phyloP scores from a whole-genome alignment of 2,888 invertebrate genomes.

The Pardosa pseudoannulata region DNA sequence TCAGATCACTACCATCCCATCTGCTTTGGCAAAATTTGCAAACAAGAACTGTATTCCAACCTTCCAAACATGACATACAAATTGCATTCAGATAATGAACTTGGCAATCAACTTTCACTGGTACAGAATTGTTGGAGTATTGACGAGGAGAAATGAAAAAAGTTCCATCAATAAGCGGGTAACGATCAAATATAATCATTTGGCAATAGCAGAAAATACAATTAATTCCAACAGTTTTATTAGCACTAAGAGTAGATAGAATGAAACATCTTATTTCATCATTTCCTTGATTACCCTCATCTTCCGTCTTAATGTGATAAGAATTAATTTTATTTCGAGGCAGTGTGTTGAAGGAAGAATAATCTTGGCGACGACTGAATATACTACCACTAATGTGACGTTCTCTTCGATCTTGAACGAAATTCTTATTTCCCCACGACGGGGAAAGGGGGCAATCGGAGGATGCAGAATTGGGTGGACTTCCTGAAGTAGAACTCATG shows the following conservation, averaged over 20 bases:
- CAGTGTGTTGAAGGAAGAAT: slow-evolving; percentile 94
- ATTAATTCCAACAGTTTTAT: slow-evolving; percentile 89
- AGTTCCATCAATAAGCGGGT: slow-evolving; percentile 97
- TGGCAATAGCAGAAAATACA: slow-evolving; percentile 93
- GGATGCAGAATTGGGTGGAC: slow-evolving; percentile 73
- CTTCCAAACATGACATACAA: slow-evolving; percentile 95
- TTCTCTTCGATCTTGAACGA: slow-evolving; percentile 68
- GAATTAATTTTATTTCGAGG: slow-evolving; percentile 98
- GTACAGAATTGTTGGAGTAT: slow-evolving; percentile 90
- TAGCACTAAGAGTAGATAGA: slow-evolving; percentile 93
- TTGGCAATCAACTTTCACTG: slow-evolving; percentile 93
- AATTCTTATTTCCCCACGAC: slow-evolving; percentile 78
- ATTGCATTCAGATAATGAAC: slow-evolving; percentile 91
- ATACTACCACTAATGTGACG: slow-evolving; percentile 81
- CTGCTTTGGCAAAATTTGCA: slow-evolving; percentile 90
- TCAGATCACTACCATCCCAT: slow-evolving; percentile 95
- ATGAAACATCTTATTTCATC: slow-evolving; percentile 98
- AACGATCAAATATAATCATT: slow-evolving; percentile 95
- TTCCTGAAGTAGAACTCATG: slow-evolving; percentile 85
- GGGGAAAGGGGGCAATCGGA: slow-evolving; percentile 82
- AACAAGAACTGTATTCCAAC: slow-evolving; percentile 83
- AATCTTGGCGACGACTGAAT: slow-evolving; percentile 94
- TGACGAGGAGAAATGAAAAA: slow-evolving; percentile 97
- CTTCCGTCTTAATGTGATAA: slow-evolving; percentile 99
- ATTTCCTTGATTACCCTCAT: slow-evolving; percentile 98